Evolutionary conservation across 2,888 invertebrate species (phyloP).

Genomic region (Protonemura montana): DNA sequence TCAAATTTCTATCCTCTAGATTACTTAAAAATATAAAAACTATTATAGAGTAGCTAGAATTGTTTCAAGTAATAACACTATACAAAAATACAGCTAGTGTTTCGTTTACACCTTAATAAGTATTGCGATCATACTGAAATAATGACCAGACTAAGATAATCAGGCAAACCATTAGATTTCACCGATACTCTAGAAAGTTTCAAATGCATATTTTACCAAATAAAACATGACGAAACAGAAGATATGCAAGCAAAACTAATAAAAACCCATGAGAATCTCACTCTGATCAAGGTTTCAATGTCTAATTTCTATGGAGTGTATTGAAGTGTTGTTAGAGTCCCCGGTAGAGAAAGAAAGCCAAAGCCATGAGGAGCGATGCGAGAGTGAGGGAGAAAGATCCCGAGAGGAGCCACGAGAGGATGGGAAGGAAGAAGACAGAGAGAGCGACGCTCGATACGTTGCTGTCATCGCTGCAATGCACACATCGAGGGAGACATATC

Average conservation of each 20-base stretch:
- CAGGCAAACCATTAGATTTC: not conserved
- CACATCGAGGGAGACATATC: constrained; percentile 24
- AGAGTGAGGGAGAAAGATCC: constrained; percentile 48
- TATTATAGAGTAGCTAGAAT: not conserved
- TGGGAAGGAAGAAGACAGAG: constrained; percentile 50
- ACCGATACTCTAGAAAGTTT: not conserved
- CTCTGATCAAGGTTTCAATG: not conserved
- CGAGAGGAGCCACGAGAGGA: constrained; percentile 51
- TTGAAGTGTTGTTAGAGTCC: constrained; percentile 42
- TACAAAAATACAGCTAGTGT: not conserved
- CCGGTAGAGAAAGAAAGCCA: constrained; percentile 46
- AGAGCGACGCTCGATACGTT: constrained; percentile 43
- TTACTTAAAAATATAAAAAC: not conserved
- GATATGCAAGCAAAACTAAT: not conserved
- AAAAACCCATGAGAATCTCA: not conserved
- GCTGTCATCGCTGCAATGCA: constrained; percentile 45
- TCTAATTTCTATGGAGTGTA: constrained; percentile 17
- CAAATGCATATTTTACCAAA: not conserved
- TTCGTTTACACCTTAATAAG: not conserved
- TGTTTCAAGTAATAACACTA: not conserved
- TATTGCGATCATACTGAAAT: not conserved
- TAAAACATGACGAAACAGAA: not conserved
- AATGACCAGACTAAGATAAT: not conserved
- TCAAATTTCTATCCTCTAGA: no score
- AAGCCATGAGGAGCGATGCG: constrained; percentile 47